Evolutionary conservation across 2,113 vertebrate species (phyloP).

Genomic region (Castor canadensis): DNA sequence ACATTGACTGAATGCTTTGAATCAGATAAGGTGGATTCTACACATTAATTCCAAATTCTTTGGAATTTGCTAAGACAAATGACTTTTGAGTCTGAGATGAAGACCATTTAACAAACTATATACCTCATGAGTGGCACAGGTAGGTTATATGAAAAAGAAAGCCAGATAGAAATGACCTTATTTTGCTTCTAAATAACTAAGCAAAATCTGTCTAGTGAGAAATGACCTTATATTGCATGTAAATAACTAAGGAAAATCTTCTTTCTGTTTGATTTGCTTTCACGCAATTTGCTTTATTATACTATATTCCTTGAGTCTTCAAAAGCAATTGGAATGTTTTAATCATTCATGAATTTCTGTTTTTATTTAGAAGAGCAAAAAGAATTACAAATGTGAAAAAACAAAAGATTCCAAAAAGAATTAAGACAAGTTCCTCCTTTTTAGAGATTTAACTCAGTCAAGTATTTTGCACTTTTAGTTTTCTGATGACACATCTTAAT

Average conservation of each 20-base stretch:
- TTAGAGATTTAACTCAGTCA: slow-evolving; percentile 49
- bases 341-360: slow-evolving; percentile 48
- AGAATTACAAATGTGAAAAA: slow-evolving; percentile 22
- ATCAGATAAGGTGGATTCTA: not conserved
- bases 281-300: not conserved
- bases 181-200: not conserved
- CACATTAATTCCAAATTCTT: not conserved
- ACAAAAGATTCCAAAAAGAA: slow-evolving; percentile 41
- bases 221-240: slow-evolving; percentile 3
- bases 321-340: slow-evolving; percentile 54
- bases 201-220: not conserved
- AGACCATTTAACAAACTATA: not conserved
- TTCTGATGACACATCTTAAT: slow-evolving; percentile 72
- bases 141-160: not conserved
- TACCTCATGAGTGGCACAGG: not conserved
- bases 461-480: slow-evolving; percentile 51
- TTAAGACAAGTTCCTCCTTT: slow-evolving; percentile 52
- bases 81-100: not conserved
- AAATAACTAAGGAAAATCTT: not conserved
- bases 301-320: slow-evolving; percentile 30
- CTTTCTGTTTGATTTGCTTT: not conserved
- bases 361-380: slow-evolving; percentile 52
- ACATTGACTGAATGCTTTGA: not conserved
- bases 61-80: too few relatives aligned
- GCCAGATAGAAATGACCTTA: not conserved